Conservation (phyloP, 2,888 invertebrate genomes). For the Abscondita cerata region DNA sequence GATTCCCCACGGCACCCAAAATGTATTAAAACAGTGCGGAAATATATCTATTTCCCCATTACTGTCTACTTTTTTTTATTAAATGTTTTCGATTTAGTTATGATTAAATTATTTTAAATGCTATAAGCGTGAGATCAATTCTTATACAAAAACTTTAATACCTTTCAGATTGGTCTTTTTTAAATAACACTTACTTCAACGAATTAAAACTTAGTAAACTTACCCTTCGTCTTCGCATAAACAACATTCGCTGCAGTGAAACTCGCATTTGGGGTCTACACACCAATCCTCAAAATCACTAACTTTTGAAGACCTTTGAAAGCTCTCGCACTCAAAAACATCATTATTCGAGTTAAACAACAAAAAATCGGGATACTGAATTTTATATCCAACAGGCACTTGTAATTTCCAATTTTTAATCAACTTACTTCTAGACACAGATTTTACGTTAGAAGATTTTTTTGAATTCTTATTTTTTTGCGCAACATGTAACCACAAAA, state of each 20-base stretch:
- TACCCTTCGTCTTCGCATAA: constrained; percentile 10
- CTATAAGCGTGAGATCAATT: no score
- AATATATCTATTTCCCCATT: no score
- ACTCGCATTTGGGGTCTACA: constrained; percentile 13
- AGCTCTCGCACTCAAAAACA: constrained; percentile 28
- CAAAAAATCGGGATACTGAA: constrained; percentile 44
- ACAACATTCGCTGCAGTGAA: constrained; percentile 5
- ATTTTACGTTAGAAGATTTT: constrained; percentile 40
- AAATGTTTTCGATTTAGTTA: neutral
- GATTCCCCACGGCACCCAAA: no score
- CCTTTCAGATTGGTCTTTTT: no score
- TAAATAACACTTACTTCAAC: neutral
- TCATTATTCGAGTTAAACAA: constrained; percentile 37
- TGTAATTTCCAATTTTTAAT: constrained; percentile 30
- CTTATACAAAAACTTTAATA: no score
- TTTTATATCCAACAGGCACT: constrained; percentile 25
- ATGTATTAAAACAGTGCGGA: no score
- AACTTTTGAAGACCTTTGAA: constrained; percentile 15
- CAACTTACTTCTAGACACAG: constrained; percentile 16
- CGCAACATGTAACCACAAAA: constrained; percentile 63
- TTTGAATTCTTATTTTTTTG: constrained; percentile 56
- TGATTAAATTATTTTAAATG: neutral
- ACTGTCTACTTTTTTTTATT: no score
- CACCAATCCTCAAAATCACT: constrained; percentile 16
- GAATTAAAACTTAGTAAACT: no score